phyloP scores from a whole-genome alignment of 2,797 vertebrate species.

The Hylomyscus alleni region DNA sequence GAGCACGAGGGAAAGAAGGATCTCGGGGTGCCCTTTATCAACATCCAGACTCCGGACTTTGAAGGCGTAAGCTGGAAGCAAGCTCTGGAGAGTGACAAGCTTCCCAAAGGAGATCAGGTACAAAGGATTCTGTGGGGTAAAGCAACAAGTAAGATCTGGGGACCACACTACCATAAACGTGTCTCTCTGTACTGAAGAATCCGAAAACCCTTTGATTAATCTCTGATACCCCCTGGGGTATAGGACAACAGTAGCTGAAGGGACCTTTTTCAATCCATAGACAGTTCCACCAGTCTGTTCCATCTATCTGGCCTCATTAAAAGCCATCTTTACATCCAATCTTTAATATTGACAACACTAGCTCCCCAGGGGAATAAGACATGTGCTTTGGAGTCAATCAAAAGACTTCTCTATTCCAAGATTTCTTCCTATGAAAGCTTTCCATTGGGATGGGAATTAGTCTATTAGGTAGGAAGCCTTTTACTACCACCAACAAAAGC shows the following conservation, averaged over 20 bases:
- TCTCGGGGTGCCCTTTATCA: conserved; percentile 89
- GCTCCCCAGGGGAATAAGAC: neutral
- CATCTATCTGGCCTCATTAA: neutral
- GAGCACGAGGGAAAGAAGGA: conserved; percentile 79
- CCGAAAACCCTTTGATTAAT: neutral
- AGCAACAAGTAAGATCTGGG: fast-evolving
- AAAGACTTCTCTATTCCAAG: neutral
- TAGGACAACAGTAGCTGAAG: neutral
- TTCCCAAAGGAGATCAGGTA: conserved; percentile 73
- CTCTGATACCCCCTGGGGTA: neutral
- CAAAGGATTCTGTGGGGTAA: neutral
- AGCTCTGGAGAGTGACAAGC: conserved; percentile 84
- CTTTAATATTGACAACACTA: neutral
- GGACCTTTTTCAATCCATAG: conserved; percentile 1
- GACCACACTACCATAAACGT: too few species aligned
- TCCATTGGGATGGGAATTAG: neutral
- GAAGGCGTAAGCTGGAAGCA: conserved; percentile 80
- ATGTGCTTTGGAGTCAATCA: neutral
- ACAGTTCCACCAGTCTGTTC: neutral
- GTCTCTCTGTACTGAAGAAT: neutral
- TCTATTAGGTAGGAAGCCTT: neutral
- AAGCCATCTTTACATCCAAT: neutral
- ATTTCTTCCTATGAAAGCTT: neutral
- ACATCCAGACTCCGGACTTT: conserved; percentile 85
- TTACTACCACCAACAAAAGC: neutral